Percentiles rank a stretch among this genome's conserved stretches.
Conservation (phyloP, 1,140 invertebrate species). For the Danaus melanippus region DNA sequence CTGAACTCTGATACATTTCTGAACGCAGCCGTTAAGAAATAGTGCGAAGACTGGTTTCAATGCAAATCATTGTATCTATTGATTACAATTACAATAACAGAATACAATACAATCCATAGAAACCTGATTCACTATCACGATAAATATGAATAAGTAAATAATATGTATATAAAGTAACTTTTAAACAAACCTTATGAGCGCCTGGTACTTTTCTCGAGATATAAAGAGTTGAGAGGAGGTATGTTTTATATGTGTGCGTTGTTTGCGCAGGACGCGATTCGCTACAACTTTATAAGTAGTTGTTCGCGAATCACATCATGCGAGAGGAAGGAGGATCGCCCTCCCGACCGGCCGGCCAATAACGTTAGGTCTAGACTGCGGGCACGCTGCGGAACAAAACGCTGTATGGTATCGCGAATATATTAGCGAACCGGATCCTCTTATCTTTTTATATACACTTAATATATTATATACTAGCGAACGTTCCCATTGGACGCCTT, state of each 20-base stretch:
- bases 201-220: slow-evolving; percentile 22
- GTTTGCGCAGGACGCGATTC: slow-evolving; percentile 54
- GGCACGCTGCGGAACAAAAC: slow-evolving; percentile 32
- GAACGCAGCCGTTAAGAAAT: slow-evolving; percentile 35
- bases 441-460: slow-evolving; percentile 25
- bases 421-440: slow-evolving; percentile 39
- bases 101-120: slow-evolving; percentile 1
- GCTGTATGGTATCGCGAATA: slow-evolving; percentile 50
- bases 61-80: slow-evolving; percentile 27
- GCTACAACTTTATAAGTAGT: slow-evolving; percentile 41
- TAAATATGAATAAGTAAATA: not conserved
- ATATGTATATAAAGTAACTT: slow-evolving; percentile 2
- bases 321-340: slow-evolving; percentile 68
- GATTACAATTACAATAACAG: slow-evolving; percentile 10
- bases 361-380: slow-evolving; percentile 37
- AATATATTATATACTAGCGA: not conserved
- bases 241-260: slow-evolving; percentile 26
- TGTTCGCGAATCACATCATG: slow-evolving; percentile 63
- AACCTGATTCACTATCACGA: not conserved
- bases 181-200: slow-evolving; percentile 14
- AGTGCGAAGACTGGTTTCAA: slow-evolving; percentile 38
- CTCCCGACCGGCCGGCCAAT: slow-evolving; percentile 58
- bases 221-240: slow-evolving; percentile 6
- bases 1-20: slow-evolving; percentile 32
- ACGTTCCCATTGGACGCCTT: too few relatives aligned